These are phyloP conservation scores for Rhagoletis zephyria DNA, from an alignment of 1,140 invertebrate species.

Conservation along the genomic window DNA sequence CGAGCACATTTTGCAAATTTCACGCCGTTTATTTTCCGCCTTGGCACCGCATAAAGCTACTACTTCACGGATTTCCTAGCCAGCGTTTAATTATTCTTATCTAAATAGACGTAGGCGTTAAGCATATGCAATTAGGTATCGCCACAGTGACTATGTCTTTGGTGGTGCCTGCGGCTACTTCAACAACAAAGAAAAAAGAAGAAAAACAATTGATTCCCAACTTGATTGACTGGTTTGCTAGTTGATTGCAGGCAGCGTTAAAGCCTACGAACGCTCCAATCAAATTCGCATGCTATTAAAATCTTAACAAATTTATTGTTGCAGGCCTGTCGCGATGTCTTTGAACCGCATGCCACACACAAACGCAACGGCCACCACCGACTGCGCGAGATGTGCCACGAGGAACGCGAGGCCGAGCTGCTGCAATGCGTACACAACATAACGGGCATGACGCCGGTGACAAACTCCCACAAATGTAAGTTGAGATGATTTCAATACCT, in stretches of 20 bases:
- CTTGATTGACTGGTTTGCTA: slow-evolving; percentile 34
- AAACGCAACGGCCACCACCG: slow-evolving; percentile 75
- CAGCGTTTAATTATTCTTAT: neutral
- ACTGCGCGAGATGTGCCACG: slow-evolving; percentile 78
- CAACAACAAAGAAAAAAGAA: neutral
- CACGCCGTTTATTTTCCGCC: too few relatives aligned
- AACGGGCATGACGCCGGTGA: slow-evolving; percentile 79
- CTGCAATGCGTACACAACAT: slow-evolving; percentile 82
- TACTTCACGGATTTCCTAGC: neutral
- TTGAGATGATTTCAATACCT: neutral
- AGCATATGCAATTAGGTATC: neutral
- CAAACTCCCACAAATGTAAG: slow-evolving; percentile 81
- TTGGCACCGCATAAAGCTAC: too few relatives aligned
- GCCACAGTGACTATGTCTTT: neutral
- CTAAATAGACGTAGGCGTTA: neutral
- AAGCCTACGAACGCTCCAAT: neutral
- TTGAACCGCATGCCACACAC: slow-evolving; percentile 76
- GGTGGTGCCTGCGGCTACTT: neutral
- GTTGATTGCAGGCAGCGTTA: neutral
- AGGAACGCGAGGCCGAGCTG: slow-evolving; percentile 77
- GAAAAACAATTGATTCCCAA: slow-evolving; percentile 22
- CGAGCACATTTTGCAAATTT: too few relatives aligned
- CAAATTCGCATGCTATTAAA: neutral
- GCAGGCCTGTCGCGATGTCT: slow-evolving; percentile 80
- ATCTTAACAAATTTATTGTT: slow-evolving; percentile 38